Base-by-base conservation (phyloP, 2,797 vertebrate species). In the Eleutherodactylus coqui region DNA sequence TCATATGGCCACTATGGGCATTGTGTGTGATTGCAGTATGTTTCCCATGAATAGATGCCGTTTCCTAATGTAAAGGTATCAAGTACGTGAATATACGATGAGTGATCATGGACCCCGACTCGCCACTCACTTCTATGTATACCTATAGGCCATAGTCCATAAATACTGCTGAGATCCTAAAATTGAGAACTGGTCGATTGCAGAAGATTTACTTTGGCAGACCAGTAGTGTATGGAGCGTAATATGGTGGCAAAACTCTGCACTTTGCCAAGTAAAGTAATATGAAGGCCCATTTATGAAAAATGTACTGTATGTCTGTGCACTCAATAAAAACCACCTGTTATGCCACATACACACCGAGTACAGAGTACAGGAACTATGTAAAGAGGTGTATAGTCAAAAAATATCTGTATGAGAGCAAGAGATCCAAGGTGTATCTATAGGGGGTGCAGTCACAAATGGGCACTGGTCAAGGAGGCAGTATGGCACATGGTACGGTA, bases 201-300 rank as follows among this genome's bases (percentile, higher is more conserved):
- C 32, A 36, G 47, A 17, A 51, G 32, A 58, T 78, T 78, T 38
- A 38, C 34, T 78, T 55, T 78, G 75, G 75, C 75, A 55, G 19
- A n/a, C 21, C 51, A n/a, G 51, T n/a, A 27, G 62, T 82, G 49
- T 49, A 38, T 8, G 1, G 21, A 55, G 79, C 45, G 62, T 36
- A n/a, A 51, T 24, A 73, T 51, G 64, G 79, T 82, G 62, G 62
- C 21, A 69, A 49, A 49, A 34, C 9, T 38, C 67, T 47, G 14
- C 41, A 51, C 10, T 29, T 45, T 72, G 79, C 79, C 45, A 69
- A 67, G 29, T 36, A 82, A 47, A 82, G 78, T 47, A 82, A 82
- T 69, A 70, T n/a, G 19, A 51, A n/a, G 45, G 79, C 13, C 29
- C 45, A 51, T 67, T 70, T 82, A 51, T 82, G 29, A 69, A 17